A percentile compares a stretch with the other conserved stretches of the same genome.
Evolutionary conservation across 2,888 invertebrate genomes (phyloP).

Genomic region (Ophioninae sp.): DNA sequence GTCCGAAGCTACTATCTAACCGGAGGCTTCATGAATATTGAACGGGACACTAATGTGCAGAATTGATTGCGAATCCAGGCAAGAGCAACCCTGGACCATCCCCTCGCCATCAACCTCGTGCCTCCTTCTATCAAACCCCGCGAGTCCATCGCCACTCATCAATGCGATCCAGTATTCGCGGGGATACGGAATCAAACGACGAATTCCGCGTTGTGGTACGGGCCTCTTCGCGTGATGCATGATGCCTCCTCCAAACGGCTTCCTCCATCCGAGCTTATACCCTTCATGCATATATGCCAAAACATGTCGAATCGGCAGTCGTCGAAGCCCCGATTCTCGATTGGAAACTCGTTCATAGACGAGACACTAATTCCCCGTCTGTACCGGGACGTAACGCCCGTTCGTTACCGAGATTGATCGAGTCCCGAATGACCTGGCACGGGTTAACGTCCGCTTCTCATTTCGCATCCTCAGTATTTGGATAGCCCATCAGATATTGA

Average conservation of each 20-base stretch:
- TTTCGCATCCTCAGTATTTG: slow-evolving; percentile 21
- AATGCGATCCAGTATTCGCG: slow-evolving; percentile 69
- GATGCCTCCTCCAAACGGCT: not conserved
- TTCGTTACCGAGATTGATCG: slow-evolving; percentile 59
- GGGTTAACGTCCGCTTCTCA: slow-evolving; percentile 5
- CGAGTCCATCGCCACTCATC: slow-evolving; percentile 65
- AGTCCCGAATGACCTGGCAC: slow-evolving; percentile 26
- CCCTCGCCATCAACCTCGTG: slow-evolving; percentile 20
- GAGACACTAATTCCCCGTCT: slow-evolving; percentile 45
- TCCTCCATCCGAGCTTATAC: not conserved
- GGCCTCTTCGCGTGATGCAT: slow-evolving; percentile 16
- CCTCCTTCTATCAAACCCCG: slow-evolving; percentile 33
- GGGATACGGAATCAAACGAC: slow-evolving; percentile 38
- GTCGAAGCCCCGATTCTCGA: slow-evolving; percentile 3
- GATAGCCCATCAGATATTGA: not conserved
- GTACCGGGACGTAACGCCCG: slow-evolving; percentile 42
- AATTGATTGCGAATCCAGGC: slow-evolving; percentile 72
- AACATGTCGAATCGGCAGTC: slow-evolving; percentile 5
- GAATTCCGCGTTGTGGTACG: slow-evolving; percentile 16
- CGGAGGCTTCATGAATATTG: slow-evolving; percentile 65
- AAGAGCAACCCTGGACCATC: slow-evolving; percentile 44
- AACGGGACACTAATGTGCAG: slow-evolving; percentile 71
- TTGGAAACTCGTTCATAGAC: slow-evolving; percentile 51
- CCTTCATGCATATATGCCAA: slow-evolving; percentile 18
- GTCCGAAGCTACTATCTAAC: slow-evolving; percentile 46